Evolutionary conservation across 2,113 vertebrate species (phyloP), one percentile per base, ranked within the genome.

Genomic region (Psittacula cyanocephala): DNA sequence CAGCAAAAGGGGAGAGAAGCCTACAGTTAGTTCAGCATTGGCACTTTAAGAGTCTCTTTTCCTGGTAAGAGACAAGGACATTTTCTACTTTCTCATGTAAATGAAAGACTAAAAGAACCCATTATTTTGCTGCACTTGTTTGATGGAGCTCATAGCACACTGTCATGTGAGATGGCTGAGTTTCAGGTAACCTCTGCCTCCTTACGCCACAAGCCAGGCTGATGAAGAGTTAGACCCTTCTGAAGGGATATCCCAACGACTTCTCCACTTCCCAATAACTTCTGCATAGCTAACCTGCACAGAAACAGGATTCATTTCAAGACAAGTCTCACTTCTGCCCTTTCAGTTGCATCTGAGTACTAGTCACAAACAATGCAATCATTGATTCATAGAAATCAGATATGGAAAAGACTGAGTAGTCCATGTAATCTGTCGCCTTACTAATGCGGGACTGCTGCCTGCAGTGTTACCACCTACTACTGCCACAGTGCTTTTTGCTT

Each of bases 351-450:
- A 15, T 62, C 81, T 86, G 57, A 81, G 87, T 72, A 47, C 75
- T 65, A 74, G 78, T 91, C 52, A 62, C 78, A 3, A 90, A 96
- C 88, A 95, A 79, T 94, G 8, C 72, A 52, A 55, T 97, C 84
- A 80, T 78, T 95, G 94, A 96, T 33, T 96, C 64, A 4, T 52
- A 89, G 89, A 81, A 96, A 95, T 90, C 68, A 86, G 94, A 95
- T 92, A 76, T 35, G 78, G 85, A 76, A 81, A 91, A 88, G 67
- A 75, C 75, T 9, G 33, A 91, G 81, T 47, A 57, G 71, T 57
- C 81, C 37, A 17, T 64, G 78, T 84, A 89, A 88, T 84, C 62
- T 39, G 41, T 85, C 65, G 64, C 79, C 10, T 95, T 67, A n/a
- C 46, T 79, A 78, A 68, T 70, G 57, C 35, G 50, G 28, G 35